Evolutionary conservation across 1,140 invertebrate species (phyloP), one percentile per base, ranked within the genome.

Genomic region (Bombus pascuorum): DNA sequence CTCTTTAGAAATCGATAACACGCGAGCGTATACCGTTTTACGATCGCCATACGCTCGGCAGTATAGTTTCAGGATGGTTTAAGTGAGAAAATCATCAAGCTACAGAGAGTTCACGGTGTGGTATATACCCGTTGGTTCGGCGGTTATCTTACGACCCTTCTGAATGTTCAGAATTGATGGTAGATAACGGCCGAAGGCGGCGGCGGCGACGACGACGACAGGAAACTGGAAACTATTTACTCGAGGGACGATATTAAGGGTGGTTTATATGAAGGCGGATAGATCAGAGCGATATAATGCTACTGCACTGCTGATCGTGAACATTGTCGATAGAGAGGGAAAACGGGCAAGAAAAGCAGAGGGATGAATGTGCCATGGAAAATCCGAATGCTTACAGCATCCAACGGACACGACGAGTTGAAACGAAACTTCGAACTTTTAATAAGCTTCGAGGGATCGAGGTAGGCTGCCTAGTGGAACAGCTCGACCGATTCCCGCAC

Each of bases 171-270:
- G 83, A 91, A 91, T 91, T 91, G 90, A 91, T 91, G 89, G 89
- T 81, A 87, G 90, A 91, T 91, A 91, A 87, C 81, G 88, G 59
- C 59, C 76, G 83, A 90, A 87, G 81, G 47, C 47, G 47, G 80
- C 76, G 81, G 6, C 47, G 47, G 77, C 72, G 83, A 39, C 86
- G 90, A 88, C 89, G 92, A 88, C 89, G 92, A 87, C 88, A 89
- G 89, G 87, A 93, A 93, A 93, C 89, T 91, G 91, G 90, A 92
- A 94, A 94, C 91, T 93, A 94, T 93, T 94, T 94, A 93, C 93
- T 91, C 92, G 90, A 86, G 90, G 92, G 91, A 92, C 91, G 91
- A 93, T 93, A 93, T 93, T 93, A 92, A 90, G 88, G 86, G 47
- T 83, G 78, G 91, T 89, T 91, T 93, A 91, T 92, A 94, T 90